Evolutionary conservation across 2,888 invertebrate genomes (phyloP).

Genomic region (Temnothorax unifasciatus): DNA sequence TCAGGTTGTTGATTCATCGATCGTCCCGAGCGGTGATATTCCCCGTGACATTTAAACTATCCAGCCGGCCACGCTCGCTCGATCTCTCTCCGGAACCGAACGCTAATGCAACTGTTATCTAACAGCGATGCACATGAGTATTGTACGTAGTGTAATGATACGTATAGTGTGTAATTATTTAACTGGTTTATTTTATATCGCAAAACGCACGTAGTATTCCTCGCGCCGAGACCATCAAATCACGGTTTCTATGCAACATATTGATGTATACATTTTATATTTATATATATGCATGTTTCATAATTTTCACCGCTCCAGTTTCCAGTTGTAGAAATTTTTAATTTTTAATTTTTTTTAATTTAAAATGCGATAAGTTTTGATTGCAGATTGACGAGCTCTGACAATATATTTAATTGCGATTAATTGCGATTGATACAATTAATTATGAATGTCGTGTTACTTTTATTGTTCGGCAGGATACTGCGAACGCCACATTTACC

Average conservation of each 20-base stretch:
- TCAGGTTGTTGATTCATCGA: constrained; percentile 51
- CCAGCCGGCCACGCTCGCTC: constrained; percentile 15
- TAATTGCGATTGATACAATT: not conserved
- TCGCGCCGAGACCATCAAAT: not conserved
- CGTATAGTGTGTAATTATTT: not conserved
- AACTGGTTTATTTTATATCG: not conserved
- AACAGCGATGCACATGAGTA: not conserved
- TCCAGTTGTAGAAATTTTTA: not conserved
- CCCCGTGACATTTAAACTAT: constrained; percentile 44
- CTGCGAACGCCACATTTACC: not conserved
- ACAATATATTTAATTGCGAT: not conserved
- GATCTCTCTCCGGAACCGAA: constrained; percentile 29
- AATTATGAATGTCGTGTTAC: not conserved
- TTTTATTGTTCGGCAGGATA: not conserved
- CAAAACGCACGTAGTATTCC: not conserved
- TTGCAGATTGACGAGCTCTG: not conserved
- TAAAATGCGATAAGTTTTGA: not conserved
- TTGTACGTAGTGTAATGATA: not conserved
- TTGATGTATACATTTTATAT: not conserved
- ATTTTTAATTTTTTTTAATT: constrained; percentile 1
- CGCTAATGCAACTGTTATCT: constrained; percentile 34
- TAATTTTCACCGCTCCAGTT: not conserved
- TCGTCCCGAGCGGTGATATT: constrained; percentile 37
- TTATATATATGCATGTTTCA: not conserved
- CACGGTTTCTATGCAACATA: not conserved